Evolutionary conservation across 2,888 invertebrate genomes (phyloP).

Genomic region (Erebia aethiops): DNA sequence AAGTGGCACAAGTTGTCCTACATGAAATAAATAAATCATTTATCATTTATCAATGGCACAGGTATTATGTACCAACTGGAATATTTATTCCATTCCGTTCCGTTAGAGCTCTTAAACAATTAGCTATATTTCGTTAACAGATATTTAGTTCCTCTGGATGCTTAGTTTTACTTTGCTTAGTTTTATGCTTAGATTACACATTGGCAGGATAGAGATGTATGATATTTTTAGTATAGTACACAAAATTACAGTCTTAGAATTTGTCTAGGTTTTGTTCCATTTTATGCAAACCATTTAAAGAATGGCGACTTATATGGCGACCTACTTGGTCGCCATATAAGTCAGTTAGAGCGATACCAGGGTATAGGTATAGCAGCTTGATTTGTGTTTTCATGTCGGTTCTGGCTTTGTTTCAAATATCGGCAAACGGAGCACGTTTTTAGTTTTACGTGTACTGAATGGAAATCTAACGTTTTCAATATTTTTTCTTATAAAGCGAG

Average conservation of each 20-base stretch:
- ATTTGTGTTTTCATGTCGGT: conserved; percentile 74
- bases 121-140: no score
- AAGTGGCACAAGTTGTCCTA: no score
- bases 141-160: no score
- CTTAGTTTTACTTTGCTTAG: no score
- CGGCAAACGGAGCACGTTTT: conserved; percentile 68
- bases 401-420: conserved; percentile 73
- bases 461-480: conserved; percentile 64
- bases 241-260: neutral
- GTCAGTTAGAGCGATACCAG: conserved; percentile 37
- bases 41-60: no score
- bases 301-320: no score
- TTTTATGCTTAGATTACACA: no score
- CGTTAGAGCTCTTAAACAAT: no score
- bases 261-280: neutral
- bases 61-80: no score
- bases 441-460: conserved; percentile 65
- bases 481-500: conserved; percentile 67
- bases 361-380: conserved; percentile 52
- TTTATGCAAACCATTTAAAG: conserved; percentile 14
- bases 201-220: neutral
- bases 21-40: no score
- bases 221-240: no score
- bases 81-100: no score
- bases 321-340: conserved; percentile 6